Conservation (phyloP, 92 coral and sea anemone genomes). For the Porites cylindrica region DNA sequence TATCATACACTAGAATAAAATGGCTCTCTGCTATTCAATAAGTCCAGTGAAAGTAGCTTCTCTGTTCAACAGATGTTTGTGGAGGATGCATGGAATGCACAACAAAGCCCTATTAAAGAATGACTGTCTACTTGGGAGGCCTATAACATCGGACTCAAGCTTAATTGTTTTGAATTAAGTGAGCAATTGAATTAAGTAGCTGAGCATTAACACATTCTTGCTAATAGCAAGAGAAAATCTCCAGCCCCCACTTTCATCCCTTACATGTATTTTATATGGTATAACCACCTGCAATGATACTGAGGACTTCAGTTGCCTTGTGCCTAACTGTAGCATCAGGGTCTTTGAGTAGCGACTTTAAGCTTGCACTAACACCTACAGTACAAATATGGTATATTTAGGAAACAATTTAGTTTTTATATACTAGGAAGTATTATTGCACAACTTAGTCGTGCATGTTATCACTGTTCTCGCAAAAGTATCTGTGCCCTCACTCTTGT, state of each 20-base stretch:
- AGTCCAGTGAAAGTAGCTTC: too few species aligned
- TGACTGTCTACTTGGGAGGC: not conserved
- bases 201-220: too few species aligned
- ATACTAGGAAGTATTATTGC: too few species aligned
- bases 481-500: too few species aligned
- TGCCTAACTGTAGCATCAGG: constrained; percentile 91
- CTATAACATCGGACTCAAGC: too few species aligned
- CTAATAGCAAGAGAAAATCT: too few species aligned
- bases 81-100: too few species aligned
- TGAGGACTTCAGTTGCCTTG: constrained; percentile 94
- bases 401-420: not conserved
- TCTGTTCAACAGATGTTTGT: too few species aligned
- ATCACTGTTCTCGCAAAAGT: too few species aligned
- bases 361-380: constrained; percentile 86
- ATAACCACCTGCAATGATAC: constrained; percentile 83
- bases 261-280: not conserved
- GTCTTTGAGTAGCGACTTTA: constrained; percentile 80
- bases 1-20: not conserved
- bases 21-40: not conserved
- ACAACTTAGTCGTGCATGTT: too few species aligned
- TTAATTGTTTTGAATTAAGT: too few species aligned
- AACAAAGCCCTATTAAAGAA: not conserved
- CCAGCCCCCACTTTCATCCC: not conserved
- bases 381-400: not conserved
- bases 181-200: too few species aligned